These are phyloP conservation scores for Gavia stellata DNA, from an alignment of 2,113 vertebrate genomes.

Conservation along the genomic window DNA sequence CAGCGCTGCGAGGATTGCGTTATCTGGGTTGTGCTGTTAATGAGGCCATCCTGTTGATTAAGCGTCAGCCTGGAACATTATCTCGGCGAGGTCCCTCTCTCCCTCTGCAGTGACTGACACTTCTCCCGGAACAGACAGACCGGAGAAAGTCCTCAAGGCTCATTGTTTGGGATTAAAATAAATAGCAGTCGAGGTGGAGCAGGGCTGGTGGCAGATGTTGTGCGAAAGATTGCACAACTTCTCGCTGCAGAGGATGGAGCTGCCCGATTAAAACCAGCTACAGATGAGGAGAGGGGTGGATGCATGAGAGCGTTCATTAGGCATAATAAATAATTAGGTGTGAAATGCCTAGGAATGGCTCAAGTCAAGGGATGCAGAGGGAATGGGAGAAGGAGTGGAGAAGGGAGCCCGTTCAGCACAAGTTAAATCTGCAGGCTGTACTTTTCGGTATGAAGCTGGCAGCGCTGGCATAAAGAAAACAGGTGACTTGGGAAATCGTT, in stretches of 20 bases:
- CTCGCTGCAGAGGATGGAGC: not conserved
- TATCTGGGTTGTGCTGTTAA: not conserved
- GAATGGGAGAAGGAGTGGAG: not conserved
- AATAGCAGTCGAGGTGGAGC: not conserved
- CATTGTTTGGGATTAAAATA: not conserved
- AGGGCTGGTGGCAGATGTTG: slow-evolving; percentile 2
- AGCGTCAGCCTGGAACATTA: not conserved
- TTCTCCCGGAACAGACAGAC: not conserved
- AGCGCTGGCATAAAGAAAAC: not conserved
- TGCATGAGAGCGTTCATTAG: not conserved
- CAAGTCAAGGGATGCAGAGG: not conserved
- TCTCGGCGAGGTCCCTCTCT: not conserved
- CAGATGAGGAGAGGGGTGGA: not conserved
- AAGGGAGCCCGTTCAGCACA: not conserved
- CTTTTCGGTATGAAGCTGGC: fast-evolving
- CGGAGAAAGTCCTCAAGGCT: not conserved
- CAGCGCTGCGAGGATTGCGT: not conserved
- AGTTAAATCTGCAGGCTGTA: not conserved
- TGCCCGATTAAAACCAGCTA: not conserved
- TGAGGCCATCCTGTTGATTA: not conserved
- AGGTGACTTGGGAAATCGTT: not conserved
- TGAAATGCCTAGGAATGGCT: not conserved
- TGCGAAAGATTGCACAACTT: not conserved
- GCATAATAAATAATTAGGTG: not conserved
- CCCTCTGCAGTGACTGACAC: not conserved